Conservation (phyloP, 2,113 vertebrate species). For the Istiophorus platypterus region DNA sequence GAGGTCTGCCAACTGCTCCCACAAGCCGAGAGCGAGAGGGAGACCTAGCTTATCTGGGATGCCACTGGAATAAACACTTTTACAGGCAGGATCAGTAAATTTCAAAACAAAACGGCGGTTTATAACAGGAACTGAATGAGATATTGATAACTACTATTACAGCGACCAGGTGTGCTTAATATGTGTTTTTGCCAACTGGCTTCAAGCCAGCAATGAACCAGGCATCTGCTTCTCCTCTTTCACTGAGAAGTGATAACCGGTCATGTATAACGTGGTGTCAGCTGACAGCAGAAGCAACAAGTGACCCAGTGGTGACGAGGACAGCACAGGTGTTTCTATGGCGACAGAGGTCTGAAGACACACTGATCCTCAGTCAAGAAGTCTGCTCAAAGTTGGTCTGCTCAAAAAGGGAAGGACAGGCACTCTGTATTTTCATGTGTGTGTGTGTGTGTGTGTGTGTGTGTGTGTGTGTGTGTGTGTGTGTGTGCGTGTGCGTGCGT, state of each 20-base stretch:
- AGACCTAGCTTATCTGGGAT: constrained; percentile 70
- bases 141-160: background rate
- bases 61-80: constrained; percentile 45
- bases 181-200: background rate
- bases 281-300: constrained; percentile 1
- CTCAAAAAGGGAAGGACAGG: constrained; percentile 47
- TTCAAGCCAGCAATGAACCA: constrained; percentile 14
- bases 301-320: constrained; percentile 29
- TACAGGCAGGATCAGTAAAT: constrained; percentile 40
- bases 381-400: constrained; percentile 31
- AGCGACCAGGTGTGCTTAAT: background rate
- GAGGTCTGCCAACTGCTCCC: constrained; percentile 47
- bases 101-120: background rate
- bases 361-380: constrained; percentile 29
- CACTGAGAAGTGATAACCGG: background rate
- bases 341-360: constrained; percentile 50
- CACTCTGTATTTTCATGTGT: constrained; percentile 34
- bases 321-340: constrained; percentile 53
- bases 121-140: background rate
- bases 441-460: constrained; percentile 36
- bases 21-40: constrained; percentile 19
- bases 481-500: too few relatives aligned
- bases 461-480: constrained; percentile 37
- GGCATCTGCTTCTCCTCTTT: background rate
- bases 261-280: background rate